Conservation (phyloP, 1,140 invertebrate species). For the Neomicropteryx cornuta region DNA sequence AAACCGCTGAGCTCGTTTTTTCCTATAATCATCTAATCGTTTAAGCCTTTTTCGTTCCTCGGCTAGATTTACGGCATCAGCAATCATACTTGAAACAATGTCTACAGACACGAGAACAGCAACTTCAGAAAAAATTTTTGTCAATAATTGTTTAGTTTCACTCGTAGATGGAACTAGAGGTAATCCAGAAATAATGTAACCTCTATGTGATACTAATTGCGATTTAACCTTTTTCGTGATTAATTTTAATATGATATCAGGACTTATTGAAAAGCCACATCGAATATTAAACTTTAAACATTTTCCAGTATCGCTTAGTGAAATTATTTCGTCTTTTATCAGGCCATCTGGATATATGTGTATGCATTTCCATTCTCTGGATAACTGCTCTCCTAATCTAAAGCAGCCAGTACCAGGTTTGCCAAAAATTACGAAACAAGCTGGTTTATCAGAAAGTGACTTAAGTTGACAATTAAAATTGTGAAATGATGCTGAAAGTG, state of each 20-base stretch:
- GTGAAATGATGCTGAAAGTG: too few relatives aligned
- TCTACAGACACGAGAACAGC: constrained; percentile 28
- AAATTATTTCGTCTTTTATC: constrained; percentile 40
- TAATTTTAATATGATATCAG: constrained; percentile 34
- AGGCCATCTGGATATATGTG: constrained; percentile 43
- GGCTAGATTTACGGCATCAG: constrained; percentile 22
- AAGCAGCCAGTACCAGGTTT: constrained; percentile 41
- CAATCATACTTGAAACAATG: constrained; percentile 31
- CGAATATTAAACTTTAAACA: constrained; percentile 41
- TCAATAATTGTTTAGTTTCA: constrained; percentile 16
- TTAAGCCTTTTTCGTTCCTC: constrained; percentile 1
- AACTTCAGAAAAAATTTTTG: constrained; percentile 33
- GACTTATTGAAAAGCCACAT: constrained; percentile 32
- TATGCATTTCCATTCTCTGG: constrained; percentile 41
- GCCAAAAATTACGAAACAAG: constrained; percentile 42
- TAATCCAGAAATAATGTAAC: constrained; percentile 45
- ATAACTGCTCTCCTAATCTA: constrained; percentile 37
- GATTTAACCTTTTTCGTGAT: constrained; percentile 36
- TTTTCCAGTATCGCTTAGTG: constrained; percentile 32
- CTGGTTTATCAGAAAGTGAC: constrained; percentile 36
- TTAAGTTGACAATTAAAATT: constrained; percentile 36
- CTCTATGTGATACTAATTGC: constrained; percentile 38
- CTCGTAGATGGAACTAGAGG: constrained; percentile 38
- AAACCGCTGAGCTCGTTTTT: too few relatives aligned
- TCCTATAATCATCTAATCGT: too few relatives aligned